Evolutionary conservation across 2,113 vertebrate species (phyloP).

Genomic region (Nesoenas mayeri): DNA sequence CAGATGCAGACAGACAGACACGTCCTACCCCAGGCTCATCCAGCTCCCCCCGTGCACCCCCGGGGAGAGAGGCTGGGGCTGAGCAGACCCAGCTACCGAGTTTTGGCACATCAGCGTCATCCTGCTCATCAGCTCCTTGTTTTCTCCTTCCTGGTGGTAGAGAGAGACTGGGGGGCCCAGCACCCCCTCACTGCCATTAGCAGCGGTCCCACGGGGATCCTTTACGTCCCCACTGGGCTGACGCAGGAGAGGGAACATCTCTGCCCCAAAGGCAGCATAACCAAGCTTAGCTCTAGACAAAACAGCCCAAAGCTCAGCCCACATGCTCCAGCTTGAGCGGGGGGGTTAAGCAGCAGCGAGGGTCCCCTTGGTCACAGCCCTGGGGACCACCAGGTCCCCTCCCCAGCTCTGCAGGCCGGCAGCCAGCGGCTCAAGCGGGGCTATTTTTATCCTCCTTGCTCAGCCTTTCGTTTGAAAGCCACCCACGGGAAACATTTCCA

Average conservation of each 20-base stretch:
- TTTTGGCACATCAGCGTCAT: neutral
- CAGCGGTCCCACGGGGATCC: neutral
- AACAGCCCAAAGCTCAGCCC: neutral
- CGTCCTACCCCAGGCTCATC: neutral
- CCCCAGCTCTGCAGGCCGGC: neutral
- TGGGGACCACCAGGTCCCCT: neutral
- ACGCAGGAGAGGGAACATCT: rapidly evolving
- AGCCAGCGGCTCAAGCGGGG: neutral
- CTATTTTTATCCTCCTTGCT: constrained; percentile 46
- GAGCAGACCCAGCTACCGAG: neutral
- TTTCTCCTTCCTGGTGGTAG: neutral
- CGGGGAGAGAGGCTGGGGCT: neutral
- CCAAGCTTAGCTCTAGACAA: neutral
- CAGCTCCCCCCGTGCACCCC: neutral
- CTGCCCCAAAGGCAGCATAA: neutral
- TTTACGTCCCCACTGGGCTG: neutral
- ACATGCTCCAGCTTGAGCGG: rapidly evolving
- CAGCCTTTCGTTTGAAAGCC: constrained; percentile 38
- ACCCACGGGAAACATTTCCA: constrained; percentile 49
- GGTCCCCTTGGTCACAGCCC: neutral
- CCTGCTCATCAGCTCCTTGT: neutral
- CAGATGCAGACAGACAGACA: neutral
- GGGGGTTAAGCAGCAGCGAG: neutral
- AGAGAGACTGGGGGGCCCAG: neutral
- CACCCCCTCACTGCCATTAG: neutral